Conservation (phyloP, 2,113 vertebrate genomes). For the Ophthalmolycus amberensis region DNA sequence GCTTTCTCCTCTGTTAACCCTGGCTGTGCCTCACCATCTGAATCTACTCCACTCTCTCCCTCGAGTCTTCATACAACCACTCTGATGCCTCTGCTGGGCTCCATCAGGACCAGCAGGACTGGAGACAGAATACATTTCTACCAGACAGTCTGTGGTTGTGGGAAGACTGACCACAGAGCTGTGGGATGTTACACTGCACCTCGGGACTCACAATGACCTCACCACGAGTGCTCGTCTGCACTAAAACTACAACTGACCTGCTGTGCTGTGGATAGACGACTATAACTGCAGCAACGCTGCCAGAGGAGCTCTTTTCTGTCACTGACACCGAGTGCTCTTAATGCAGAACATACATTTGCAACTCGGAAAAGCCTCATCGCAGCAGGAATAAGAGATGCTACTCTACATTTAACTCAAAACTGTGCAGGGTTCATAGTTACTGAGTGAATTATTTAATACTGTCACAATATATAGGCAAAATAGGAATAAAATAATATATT, state of each 20-base stretch:
- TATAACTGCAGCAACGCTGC: conserved; percentile 19
- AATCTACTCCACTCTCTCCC: conserved; percentile 63
- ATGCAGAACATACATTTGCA: conserved; percentile 43
- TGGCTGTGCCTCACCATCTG: conserved; percentile 49
- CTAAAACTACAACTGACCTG: conserved; percentile 39
- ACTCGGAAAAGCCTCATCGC: conserved; percentile 24
- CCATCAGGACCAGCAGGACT: conserved; percentile 50
- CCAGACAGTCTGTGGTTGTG: conserved; percentile 61
- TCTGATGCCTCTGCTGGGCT: conserved; percentile 65
- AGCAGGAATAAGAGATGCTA: conserved; percentile 8
- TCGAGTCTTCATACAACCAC: conserved; percentile 57
- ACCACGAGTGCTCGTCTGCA: conserved; percentile 53
- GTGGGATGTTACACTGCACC: conserved; percentile 64
- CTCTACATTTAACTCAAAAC: conserved; percentile 26
- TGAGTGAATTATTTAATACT: conserved; percentile 30
- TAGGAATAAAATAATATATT: not conserved
- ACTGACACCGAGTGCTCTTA: conserved; percentile 36
- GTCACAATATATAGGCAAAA: not conserved
- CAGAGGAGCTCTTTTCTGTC: conserved; percentile 45
- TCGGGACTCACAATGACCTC: conserved; percentile 67
- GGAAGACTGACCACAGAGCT: conserved; percentile 52
- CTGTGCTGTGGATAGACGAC: conserved; percentile 18
- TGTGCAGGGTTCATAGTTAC: not conserved
- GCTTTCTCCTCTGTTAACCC: conserved; percentile 44
- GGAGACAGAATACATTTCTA: conserved; percentile 66